Evolutionary conservation across 2,797 vertebrate genomes (phyloP), one percentile per base, ranked within the genome.

Genomic region (Thaleichthys pacificus): DNA sequence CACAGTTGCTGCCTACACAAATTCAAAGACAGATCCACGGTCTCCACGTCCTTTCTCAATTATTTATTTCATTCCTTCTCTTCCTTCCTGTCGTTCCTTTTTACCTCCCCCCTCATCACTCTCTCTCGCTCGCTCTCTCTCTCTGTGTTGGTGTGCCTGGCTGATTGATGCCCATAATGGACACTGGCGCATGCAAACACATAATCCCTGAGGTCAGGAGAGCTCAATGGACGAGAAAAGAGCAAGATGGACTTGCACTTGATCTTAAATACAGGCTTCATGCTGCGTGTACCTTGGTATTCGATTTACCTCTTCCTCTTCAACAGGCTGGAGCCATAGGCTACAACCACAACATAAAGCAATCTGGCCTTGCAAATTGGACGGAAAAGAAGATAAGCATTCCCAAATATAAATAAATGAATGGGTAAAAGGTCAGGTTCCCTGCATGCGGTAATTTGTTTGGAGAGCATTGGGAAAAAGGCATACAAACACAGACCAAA

Each of bases 401-500:
- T 71, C 21, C 54, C 68, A 68, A 64, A 65, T 61, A 61, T 62
- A 77, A 68, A 77, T 64, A 57, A 71, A 61, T 69, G 64, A 78
- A 76, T 72, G 49, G 66, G 66, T 32, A n/a, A 80, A 75, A 82
- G 65, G 75, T 80, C 75, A 72, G 28, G 65, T 67, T 71, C 42
- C 69, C 70, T 69, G 65, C 60, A 71, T 66, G 54, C 3, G 21
- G 72, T 78, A 67, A 82, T 82, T 76, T 80, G 78, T 81, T 81
- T 71, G 68, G 62, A 78, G 74, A 73, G 69, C 69, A 65, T 71
- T 77, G 60, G 12, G 62, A 61, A 65, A 60, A 76, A 38, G 15
- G 28, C 63, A 57, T 21, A 21, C 61, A 66, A 64, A 57, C 21
- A 65, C 42, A 67, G 38, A 17, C 38, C 24, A 9, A 26, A 12